A percentile compares a stretch with the other conserved stretches of the same genome.
Conservation (phyloP, 2,797 vertebrate genomes). For the Paedocypris micromegethes region DNA sequence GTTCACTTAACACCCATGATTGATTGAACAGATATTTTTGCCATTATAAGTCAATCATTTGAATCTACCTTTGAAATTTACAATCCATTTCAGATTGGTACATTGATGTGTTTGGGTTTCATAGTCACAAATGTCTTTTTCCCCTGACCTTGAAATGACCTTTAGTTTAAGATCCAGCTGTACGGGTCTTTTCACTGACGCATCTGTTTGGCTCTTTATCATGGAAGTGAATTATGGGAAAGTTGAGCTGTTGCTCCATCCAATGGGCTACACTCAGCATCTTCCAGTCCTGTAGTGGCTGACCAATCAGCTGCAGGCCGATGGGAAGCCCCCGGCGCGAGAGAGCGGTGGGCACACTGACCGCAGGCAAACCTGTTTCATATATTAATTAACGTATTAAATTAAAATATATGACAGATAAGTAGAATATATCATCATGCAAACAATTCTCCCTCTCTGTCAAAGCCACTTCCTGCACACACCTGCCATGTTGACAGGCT, state of each 20-base stretch:
- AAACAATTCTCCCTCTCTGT: not conserved
- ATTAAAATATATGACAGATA: too few relatives aligned
- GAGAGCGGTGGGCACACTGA: slow-evolving; percentile 80
- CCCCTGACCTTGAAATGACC: not conserved
- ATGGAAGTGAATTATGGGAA: slow-evolving; percentile 73
- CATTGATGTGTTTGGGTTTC: not conserved
- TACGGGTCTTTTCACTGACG: slow-evolving; percentile 4
- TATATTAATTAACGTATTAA: not conserved
- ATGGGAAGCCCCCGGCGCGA: slow-evolving; percentile 84
- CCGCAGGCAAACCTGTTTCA: slow-evolving; percentile 80
- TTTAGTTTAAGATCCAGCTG: slow-evolving; percentile 9
- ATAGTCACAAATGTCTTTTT: not conserved
- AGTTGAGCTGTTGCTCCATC: slow-evolving; percentile 85
- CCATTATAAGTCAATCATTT: too few relatives aligned
- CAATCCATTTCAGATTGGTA: too few relatives aligned
- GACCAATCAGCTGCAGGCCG: slow-evolving; percentile 88
- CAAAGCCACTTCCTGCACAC: slow-evolving; percentile 2
- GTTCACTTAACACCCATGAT: not conserved
- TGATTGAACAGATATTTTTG: too few relatives aligned
- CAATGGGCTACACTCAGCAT: slow-evolving; percentile 84
- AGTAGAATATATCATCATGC: not conserved
- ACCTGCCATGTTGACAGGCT: slow-evolving; percentile 93
- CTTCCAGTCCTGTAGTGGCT: slow-evolving; percentile 75
- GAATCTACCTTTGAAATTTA: too few relatives aligned
- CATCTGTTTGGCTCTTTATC: not conserved